Conservation (phyloP, 2,888 invertebrate genomes). For the Dromius quadrimaculatus region DNA sequence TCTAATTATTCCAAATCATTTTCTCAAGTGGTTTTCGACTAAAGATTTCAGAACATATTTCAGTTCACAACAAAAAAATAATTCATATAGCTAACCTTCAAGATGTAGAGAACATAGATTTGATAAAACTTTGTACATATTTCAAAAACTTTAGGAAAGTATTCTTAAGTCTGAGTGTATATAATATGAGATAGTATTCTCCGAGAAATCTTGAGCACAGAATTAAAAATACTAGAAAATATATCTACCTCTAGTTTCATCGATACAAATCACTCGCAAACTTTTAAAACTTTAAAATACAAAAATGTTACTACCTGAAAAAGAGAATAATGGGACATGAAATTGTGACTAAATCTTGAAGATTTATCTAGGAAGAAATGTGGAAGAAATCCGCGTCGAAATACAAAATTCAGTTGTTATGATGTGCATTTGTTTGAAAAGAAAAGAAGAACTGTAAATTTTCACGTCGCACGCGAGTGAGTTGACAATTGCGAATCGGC, state of each 20-base stretch:
- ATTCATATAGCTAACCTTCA: too few species aligned
- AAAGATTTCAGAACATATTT: too few species aligned
- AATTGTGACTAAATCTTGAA: slow-evolving; percentile 1
- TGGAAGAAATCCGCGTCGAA: neutral
- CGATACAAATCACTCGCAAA: slow-evolving; percentile 16
- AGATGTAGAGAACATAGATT: too few species aligned
- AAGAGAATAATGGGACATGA: neutral
- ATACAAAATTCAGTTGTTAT: slow-evolving; percentile 23
- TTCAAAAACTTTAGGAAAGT: too few species aligned
- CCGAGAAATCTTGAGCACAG: too few species aligned
- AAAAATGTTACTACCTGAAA: slow-evolving; percentile 14
- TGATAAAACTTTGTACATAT: too few species aligned
- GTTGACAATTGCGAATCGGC: too few species aligned
- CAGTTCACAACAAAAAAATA: too few species aligned
- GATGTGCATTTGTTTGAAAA: slow-evolving; percentile 14
- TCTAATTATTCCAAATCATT: too few species aligned
- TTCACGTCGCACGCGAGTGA: neutral
- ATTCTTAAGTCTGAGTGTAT: too few species aligned
- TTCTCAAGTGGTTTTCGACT: too few species aligned
- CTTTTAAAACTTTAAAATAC: neutral
- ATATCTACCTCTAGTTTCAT: slow-evolving; percentile 5
- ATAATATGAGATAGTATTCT: too few species aligned
- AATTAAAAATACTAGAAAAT: slow-evolving; percentile 2
- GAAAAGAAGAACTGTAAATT: slow-evolving; percentile 19
- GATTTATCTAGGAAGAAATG: neutral